Conservation (phyloP, 2,113 vertebrate species). For the Monarcha castaneiventris region DNA sequence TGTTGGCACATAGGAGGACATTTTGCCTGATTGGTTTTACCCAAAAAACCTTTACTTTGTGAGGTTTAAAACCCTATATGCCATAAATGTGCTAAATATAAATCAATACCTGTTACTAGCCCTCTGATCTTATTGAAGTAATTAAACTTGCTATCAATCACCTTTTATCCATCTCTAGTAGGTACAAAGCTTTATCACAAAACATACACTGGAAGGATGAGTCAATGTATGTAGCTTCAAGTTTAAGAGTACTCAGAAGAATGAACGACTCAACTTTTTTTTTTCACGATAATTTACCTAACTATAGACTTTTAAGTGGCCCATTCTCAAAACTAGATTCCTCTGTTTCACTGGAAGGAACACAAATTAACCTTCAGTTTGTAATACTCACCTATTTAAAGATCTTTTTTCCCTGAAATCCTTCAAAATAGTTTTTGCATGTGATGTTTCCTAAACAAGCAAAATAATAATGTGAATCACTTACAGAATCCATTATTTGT, state of each 20-base stretch:
- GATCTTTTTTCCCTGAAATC: neutral
- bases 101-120: neutral
- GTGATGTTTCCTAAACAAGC: neutral
- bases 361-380: neutral
- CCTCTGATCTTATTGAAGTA: neutral
- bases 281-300: neutral
- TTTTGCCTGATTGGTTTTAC: neutral
- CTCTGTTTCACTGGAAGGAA: neutral
- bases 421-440: neutral
- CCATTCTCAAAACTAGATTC: neutral
- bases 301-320: neutral
- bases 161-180: neutral
- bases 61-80: neutral
- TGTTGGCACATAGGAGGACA: accelerated
- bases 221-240: neutral
- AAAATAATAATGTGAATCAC: neutral
- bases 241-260: neutral
- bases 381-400: neutral
- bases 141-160: neutral
- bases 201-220: neutral
- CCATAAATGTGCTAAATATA: neutral
- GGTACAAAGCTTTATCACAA: neutral
- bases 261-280: neutral
- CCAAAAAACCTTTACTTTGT: neutral
- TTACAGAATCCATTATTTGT: neutral